phyloP scores from a whole-genome alignment of 2,888 invertebrate genomes.

The Agonopterix subpropinquella region DNA sequence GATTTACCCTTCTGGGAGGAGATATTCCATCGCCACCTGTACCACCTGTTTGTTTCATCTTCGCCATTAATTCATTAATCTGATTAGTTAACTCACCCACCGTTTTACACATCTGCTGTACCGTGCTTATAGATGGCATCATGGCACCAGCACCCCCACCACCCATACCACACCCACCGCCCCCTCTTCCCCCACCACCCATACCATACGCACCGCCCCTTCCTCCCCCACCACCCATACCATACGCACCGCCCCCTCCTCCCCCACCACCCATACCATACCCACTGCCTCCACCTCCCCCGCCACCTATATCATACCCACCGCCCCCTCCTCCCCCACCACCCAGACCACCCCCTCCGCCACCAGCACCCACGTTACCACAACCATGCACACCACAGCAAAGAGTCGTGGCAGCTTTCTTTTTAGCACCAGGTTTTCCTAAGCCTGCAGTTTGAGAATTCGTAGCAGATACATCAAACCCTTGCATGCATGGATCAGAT shows the following conservation, averaged over 20 bases:
- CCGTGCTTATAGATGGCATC: slow-evolving; percentile 14
- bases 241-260: not conserved
- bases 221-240: not conserved
- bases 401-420: too few species aligned
- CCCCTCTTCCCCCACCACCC: too few species aligned
- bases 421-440: too few species aligned
- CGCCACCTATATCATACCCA: too few species aligned
- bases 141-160: not conserved
- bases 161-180: not conserved
- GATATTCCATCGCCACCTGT: too few species aligned
- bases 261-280: not conserved
- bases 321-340: not conserved
- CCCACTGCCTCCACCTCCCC: not conserved
- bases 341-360: not conserved
- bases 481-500: slow-evolving; percentile 1
- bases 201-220: too few species aligned
- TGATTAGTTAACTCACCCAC: slow-evolving; percentile 32
- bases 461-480: not conserved
- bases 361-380: not conserved
- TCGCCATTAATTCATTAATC: slow-evolving; percentile 28
- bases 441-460: too few species aligned
- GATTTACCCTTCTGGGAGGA: too few species aligned
- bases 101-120: slow-evolving; percentile 38
- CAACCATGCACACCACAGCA: not conserved
- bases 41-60: slow-evolving; percentile 21